Base-by-base conservation (phyloP, 2,888 invertebrate species). In the Ceramica pisi region DNA sequence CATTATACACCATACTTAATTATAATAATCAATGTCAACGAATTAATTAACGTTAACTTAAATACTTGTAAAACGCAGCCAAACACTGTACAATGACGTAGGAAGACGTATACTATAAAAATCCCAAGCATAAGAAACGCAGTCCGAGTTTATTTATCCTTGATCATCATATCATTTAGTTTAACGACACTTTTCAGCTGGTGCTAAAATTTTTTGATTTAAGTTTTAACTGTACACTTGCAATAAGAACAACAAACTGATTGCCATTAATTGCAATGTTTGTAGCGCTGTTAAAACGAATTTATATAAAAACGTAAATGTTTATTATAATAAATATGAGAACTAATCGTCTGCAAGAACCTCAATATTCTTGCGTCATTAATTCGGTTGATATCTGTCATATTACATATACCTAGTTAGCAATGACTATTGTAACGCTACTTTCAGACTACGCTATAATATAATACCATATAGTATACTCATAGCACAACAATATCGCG, bases 281-380 rank as follows among this genome's bases (percentile, higher is more conserved):
- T 78, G 71, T 59, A 50, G 50, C 60, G 55, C 48, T 79, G 55
- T 74, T 68, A 78, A 73, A 74, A 71, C 26, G 9, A 79, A 74
- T 72, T 71, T 60, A 71, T 72, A 71, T 41, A 50, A 78, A 77
- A 70, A 70, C 21, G 35, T n/a, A 46, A 53, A 78, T 41, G 51
- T 78, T 78, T 73, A 73, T 38, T 59, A 46, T 70, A 53, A 69
- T 76, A 59, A 69, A 77, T 38, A 59, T 38, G 21, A 9, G 50
- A 71, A 38, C 14, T 48, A 50, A 78, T 44, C 48, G 60, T 50
- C 46, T 26, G 21, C 38, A 38, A 9, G 16, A 51, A 61, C 56
- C 38, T 71, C 50, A 53, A 53, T 64, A 53, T 78, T 53, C 53
- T 31, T 46, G 10, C 10, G 16, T 38, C 41, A 53, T 51, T 53